phyloP scores from a whole-genome alignment of 2,113 vertebrate species.

The Pituophis catenifer region DNA sequence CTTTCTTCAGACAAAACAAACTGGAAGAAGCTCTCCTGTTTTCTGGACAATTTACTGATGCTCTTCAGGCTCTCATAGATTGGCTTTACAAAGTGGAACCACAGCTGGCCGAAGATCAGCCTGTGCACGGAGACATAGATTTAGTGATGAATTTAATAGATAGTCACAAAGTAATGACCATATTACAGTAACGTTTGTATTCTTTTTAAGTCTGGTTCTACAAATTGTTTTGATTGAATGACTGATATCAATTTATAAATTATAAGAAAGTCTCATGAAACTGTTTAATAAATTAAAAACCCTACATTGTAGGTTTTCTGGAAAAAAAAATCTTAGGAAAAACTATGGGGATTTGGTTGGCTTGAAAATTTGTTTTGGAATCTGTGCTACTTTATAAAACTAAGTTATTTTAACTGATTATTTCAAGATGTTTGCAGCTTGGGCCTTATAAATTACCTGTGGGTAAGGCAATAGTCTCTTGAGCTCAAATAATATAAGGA shows the following conservation, averaged over 20 bases:
- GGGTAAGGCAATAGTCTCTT: background rate
- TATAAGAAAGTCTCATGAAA: slow-evolving; percentile 9
- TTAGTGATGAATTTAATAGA: slow-evolving; percentile 96
- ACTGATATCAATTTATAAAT: slow-evolving; percentile 18
- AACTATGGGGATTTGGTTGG: background rate
- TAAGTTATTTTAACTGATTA: background rate
- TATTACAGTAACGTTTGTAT: background rate
- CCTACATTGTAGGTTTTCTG: background rate
- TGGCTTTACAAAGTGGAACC: slow-evolving; percentile 97
- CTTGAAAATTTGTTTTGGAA: background rate
- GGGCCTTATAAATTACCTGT: background rate
- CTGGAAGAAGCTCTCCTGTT: slow-evolving; percentile 94
- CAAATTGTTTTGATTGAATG: background rate
- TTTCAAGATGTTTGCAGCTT: background rate
- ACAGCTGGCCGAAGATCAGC: slow-evolving; percentile 95
- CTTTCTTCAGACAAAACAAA: slow-evolving; percentile 87
- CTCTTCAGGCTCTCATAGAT: slow-evolving; percentile 95
- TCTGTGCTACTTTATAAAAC: background rate
- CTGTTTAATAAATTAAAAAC: background rate
- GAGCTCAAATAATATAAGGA: background rate
- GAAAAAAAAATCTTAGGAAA: fast-evolving
- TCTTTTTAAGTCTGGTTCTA: background rate
- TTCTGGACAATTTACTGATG: slow-evolving; percentile 96
- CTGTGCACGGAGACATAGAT: slow-evolving; percentile 95
- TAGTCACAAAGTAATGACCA: slow-evolving; percentile 90